A percentile compares a stretch with the other conserved stretches of the same genome.
phyloP scores from a whole-genome alignment of 1,140 invertebrate genomes.

The Lethrus apterus region DNA sequence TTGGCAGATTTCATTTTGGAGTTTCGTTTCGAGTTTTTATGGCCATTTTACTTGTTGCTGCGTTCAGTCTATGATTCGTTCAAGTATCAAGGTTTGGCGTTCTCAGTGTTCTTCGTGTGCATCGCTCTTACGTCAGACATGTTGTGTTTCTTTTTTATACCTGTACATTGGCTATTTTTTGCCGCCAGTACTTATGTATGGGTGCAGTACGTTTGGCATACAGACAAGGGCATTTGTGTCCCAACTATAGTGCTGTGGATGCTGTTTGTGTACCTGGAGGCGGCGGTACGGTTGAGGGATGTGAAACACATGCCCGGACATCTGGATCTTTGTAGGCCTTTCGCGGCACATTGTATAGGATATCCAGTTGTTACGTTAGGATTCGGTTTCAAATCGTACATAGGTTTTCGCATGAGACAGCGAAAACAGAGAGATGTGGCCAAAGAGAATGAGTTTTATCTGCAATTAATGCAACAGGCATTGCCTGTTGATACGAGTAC shows the following conservation, averaged over 20 bases:
- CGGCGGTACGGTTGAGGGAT: conserved; percentile 78
- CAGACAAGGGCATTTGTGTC: conserved; percentile 84
- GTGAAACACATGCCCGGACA: conserved; percentile 82
- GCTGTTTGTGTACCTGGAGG: conserved; percentile 93
- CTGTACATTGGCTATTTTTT: conserved; percentile 96
- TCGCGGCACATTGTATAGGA: conserved; percentile 95
- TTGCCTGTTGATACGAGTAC: conserved; percentile 64
- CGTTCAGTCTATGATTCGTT: conserved; percentile 96
- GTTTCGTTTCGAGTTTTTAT: conserved; percentile 98
- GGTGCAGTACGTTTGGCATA: conserved; percentile 98
- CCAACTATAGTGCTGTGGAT: conserved; percentile 92
- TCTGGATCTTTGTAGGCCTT: conserved; percentile 91
- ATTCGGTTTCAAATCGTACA: conserved; percentile 93
- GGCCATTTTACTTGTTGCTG: conserved; percentile 96
- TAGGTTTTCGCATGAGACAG: conserved; percentile 82
- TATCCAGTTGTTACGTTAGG: conserved; percentile 96
- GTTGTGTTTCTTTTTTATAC: conserved; percentile 99
- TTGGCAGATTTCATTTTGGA: conserved; percentile 95
- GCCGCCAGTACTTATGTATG: conserved; percentile 97
- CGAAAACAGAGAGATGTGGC: conserved; percentile 88
- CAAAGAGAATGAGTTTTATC: conserved; percentile 93
- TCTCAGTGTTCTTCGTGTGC: conserved; percentile 97
- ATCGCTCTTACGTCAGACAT: conserved; percentile 97
- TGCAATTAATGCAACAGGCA: conserved; percentile 85
- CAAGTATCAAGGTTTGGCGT: conserved; percentile 98